A percentile compares a stretch with the other conserved stretches of the same genome.
Evolutionary conservation across 2,888 invertebrate genomes (phyloP).

Genomic region (Lasioglossum oenotherae): DNA sequence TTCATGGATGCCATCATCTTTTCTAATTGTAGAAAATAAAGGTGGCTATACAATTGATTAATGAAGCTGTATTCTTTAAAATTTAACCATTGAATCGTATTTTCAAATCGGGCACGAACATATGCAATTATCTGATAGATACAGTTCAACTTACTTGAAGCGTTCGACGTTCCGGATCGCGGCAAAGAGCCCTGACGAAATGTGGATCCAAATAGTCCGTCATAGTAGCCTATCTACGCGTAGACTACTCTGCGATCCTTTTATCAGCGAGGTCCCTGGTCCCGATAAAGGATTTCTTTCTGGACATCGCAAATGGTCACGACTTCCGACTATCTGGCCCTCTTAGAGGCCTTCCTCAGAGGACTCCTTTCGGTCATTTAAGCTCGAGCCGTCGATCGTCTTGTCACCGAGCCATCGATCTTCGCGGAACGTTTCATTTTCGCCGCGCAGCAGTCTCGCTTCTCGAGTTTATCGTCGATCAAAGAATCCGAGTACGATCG

Average conservation of each 20-base stretch:
- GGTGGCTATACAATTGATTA: too few relatives aligned
- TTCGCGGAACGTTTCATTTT: constrained; percentile 29
- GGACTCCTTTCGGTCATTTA: constrained; percentile 32
- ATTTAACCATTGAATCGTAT: too few relatives aligned
- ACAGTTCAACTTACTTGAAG: constrained; percentile 83
- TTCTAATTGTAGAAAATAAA: too few relatives aligned
- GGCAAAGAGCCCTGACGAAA: constrained; percentile 86
- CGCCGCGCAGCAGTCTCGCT: background rate
- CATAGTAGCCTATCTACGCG: constrained; percentile 78
- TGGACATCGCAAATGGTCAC: constrained; percentile 60
- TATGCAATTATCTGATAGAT: too few relatives aligned
- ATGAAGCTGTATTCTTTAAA: too few relatives aligned
- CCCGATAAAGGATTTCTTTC: constrained; percentile 48
- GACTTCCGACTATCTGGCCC: constrained; percentile 23
- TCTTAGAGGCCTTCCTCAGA: background rate
- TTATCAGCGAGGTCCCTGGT: constrained; percentile 58
- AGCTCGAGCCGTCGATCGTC: constrained; percentile 9
- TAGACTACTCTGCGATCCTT: constrained; percentile 66
- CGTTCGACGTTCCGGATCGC: constrained; percentile 85
- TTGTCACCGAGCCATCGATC: constrained; percentile 15
- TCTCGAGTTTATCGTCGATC: constrained; percentile 14
- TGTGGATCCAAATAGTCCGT: constrained; percentile 86
- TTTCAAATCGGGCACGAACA: too few relatives aligned
- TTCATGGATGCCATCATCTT: too few relatives aligned
- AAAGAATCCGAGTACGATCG: background rate